These are phyloP conservation scores for Nymphalis io DNA, from an alignment of 1,140 invertebrate genomes.

Conservation along the genomic window DNA sequence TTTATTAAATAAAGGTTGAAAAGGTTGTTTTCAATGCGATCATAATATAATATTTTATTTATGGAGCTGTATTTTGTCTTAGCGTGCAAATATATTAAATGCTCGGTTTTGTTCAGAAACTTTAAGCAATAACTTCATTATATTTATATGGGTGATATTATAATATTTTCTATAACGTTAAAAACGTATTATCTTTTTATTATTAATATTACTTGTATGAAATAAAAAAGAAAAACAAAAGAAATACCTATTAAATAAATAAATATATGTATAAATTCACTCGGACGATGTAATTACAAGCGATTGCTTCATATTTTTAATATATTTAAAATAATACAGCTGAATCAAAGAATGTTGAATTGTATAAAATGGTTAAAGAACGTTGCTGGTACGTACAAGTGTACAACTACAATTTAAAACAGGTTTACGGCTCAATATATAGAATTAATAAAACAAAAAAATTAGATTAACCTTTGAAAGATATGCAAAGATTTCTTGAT, in stretches of 20 bases:
- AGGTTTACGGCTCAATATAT: slow-evolving; percentile 16
- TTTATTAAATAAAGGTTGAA: no score
- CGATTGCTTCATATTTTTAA: not conserved
- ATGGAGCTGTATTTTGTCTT: not conserved
- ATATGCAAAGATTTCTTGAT: slow-evolving; percentile 10
- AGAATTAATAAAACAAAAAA: slow-evolving; percentile 16
- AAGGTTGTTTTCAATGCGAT: not conserved
- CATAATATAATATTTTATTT: slow-evolving; percentile 1
- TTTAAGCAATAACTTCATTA: no score
- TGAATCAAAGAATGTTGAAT: slow-evolving; percentile 3
- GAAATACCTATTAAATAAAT: no score
- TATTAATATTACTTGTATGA: no score
- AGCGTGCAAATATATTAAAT: no score
- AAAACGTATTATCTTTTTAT: no score
- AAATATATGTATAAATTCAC: no score
- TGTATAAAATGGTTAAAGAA: slow-evolving; percentile 9
- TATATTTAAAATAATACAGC: slow-evolving; percentile 11
- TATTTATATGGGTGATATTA: no score
- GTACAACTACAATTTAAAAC: slow-evolving; percentile 11
- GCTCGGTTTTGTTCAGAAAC: no score
- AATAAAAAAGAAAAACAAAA: no score
- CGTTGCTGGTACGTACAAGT: slow-evolving; percentile 3
- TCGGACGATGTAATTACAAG: not conserved
- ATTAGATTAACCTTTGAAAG: slow-evolving; percentile 21
- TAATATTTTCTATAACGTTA: no score